phyloP scores from a whole-genome alignment of 2,888 invertebrate genomes.

The Sinelater perroti region DNA sequence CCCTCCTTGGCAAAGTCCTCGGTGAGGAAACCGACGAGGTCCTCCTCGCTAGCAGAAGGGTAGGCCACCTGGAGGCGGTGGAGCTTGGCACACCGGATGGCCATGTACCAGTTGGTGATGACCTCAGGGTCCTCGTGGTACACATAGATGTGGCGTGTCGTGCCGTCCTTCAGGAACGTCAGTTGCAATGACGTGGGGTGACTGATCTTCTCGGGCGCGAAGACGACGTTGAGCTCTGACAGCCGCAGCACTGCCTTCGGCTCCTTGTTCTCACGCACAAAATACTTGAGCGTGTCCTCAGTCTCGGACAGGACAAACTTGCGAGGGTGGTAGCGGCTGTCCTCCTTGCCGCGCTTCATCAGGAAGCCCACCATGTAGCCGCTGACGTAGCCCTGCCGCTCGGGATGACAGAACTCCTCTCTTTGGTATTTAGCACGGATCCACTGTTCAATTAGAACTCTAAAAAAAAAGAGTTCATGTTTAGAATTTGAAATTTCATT shows the following conservation, averaged over 20 bases:
- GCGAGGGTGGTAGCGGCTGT: slow-evolving; percentile 82
- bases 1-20: slow-evolving; percentile 88
- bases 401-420: slow-evolving; percentile 84
- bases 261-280: slow-evolving; percentile 77
- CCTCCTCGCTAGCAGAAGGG: slow-evolving; percentile 77
- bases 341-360: slow-evolving; percentile 90
- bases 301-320: slow-evolving; percentile 84
- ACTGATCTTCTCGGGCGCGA: slow-evolving; percentile 83
- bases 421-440: slow-evolving; percentile 90
- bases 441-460: slow-evolving; percentile 90
- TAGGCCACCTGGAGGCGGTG: slow-evolving; percentile 85
- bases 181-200: slow-evolving; percentile 84
- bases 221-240: slow-evolving; percentile 84
- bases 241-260: slow-evolving; percentile 84
- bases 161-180: slow-evolving; percentile 84
- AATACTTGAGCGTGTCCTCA: slow-evolving; percentile 82
- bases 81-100: slow-evolving; percentile 81
- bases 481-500: no score
- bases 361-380: slow-evolving; percentile 86
- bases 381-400: slow-evolving; percentile 80
- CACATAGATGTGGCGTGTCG: slow-evolving; percentile 86
- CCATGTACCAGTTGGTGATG: slow-evolving; percentile 80
- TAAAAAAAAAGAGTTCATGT: slow-evolving; percentile 58
- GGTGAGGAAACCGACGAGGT: slow-evolving; percentile 76
- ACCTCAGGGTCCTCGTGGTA: slow-evolving; percentile 87